Evolutionary conservation across 2,797 vertebrate species (phyloP), one percentile per base, ranked within the genome.

Genomic region (Anguilla obscura): DNA sequence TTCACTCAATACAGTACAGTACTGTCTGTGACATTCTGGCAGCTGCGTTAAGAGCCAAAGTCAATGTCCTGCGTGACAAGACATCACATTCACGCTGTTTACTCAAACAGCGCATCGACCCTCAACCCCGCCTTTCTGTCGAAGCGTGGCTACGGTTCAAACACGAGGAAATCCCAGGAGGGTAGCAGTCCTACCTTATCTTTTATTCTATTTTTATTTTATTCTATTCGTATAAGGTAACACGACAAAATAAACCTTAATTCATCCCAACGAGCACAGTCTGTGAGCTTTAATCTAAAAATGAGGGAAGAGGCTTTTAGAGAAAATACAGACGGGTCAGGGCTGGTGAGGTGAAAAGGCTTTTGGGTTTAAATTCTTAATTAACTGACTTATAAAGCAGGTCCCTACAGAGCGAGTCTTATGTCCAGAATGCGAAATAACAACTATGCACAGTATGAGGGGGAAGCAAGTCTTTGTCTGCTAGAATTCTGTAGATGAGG

Each of bases 281-380:
- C 36, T 45, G 14, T 45, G 18, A 4, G 79, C 45, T 50, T 33
- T 82, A 6, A 82, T 50, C 45, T 33, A 48, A 21, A 82, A 82
- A 8, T 14, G 45, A 84, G 82, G 50, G 27, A 12, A 56, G 16
- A 14, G 27, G 24, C n/a, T 83, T 52, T 45, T 7, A 30, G n/a
- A 84, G 71, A 71, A 18, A 88, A 83, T 1, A 76, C 60, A 18
- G 36, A 84, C 45, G 36, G 66, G 84, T 85, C 33, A 58, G 24
- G 52, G 84, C 54, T 76, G 3, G 30, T 6, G 6, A 85, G 69
- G 54, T 54, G 82, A 71, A 74, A 52, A 36, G 63, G 45, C 69
- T 85, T 76, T 71, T 18, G 4, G 33, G 18, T 85, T 79, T 56
- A 79, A 60, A 69, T 84, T 54, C 24, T 56, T 30, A 24, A 84